phyloP scores from a whole-genome alignment of 1,140 invertebrate genomes.

The Heliothis virescens region DNA sequence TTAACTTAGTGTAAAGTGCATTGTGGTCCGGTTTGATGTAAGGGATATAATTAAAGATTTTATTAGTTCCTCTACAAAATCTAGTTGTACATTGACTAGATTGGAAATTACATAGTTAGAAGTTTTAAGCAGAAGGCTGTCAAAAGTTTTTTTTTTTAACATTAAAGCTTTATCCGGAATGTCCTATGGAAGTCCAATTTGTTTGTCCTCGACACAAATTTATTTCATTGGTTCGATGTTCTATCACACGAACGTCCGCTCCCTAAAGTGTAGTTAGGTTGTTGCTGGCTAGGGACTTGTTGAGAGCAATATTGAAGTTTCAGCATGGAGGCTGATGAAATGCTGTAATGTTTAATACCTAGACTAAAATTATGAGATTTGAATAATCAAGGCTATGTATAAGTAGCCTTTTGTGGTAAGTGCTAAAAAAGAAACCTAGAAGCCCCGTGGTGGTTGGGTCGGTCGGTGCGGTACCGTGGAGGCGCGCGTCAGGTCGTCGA shows the following conservation, averaged over 20 bases:
- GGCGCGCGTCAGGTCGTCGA: conserved; percentile 77
- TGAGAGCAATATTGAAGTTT: neutral
- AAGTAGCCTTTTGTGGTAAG: conserved; percentile 36
- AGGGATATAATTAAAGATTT: too few species aligned
- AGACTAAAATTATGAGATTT: neutral
- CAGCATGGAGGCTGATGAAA: neutral
- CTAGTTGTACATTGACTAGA: too few species aligned
- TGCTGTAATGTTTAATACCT: neutral
- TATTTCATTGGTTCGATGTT: neutral
- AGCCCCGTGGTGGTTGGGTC: conserved; percentile 57
- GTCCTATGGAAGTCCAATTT: neutral
- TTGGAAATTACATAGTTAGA: too few species aligned
- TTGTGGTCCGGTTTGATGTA: too few species aligned
- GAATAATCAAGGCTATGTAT: neutral
- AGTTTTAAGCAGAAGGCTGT: too few species aligned
- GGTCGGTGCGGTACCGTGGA: conserved; percentile 64
- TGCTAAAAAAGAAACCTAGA: conserved; percentile 62
- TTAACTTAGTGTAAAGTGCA: too few species aligned
- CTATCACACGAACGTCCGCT: conserved; percentile 9
- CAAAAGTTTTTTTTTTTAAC: too few species aligned
- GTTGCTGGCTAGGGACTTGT: neutral
- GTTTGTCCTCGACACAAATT: neutral
- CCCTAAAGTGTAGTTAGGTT: neutral
- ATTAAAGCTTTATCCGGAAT: too few species aligned
- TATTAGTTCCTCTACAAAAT: too few species aligned